phyloP scores from a whole-genome alignment of 2,113 vertebrate species.

The Laterallus jamaicensis region DNA sequence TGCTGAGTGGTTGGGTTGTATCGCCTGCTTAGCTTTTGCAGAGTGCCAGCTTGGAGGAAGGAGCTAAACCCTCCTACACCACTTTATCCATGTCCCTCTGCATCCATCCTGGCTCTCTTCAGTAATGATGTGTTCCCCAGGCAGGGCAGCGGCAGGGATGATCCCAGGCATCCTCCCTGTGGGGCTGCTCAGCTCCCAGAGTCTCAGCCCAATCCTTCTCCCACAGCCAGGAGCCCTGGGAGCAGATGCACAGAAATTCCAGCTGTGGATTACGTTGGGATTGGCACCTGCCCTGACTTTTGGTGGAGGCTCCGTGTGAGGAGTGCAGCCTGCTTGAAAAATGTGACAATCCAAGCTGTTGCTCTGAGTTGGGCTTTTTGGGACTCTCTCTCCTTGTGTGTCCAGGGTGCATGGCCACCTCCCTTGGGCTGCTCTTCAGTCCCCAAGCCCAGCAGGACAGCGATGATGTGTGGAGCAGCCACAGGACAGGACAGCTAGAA shows the following conservation, averaged over 20 bases:
- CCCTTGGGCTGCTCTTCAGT: neutral
- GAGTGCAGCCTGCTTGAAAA: neutral
- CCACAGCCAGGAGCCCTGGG: neutral
- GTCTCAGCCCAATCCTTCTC: neutral
- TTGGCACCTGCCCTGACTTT: neutral
- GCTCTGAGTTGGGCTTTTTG: fast-evolving
- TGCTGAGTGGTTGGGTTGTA: neutral
- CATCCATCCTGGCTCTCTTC: neutral
- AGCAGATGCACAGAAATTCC: neutral
- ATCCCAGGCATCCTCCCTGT: neutral
- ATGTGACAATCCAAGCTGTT: neutral
- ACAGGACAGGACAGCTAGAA: neutral
- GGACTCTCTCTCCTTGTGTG: neutral
- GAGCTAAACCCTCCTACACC: neutral
- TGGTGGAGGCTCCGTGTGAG: neutral
- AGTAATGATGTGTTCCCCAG: neutral
- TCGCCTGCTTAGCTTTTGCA: neutral
- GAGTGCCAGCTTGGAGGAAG: neutral
- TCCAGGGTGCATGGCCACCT: fast-evolving
- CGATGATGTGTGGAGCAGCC: neutral
- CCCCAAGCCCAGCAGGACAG: neutral
- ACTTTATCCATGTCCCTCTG: neutral
- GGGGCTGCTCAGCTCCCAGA: neutral
- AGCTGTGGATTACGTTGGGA: neutral
- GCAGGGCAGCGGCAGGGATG: neutral